Percentiles rank a stretch among this genome's conserved stretches.
Evolutionary conservation across 2,113 vertebrate species (phyloP).

Genomic region (Silurus meridionalis): DNA sequence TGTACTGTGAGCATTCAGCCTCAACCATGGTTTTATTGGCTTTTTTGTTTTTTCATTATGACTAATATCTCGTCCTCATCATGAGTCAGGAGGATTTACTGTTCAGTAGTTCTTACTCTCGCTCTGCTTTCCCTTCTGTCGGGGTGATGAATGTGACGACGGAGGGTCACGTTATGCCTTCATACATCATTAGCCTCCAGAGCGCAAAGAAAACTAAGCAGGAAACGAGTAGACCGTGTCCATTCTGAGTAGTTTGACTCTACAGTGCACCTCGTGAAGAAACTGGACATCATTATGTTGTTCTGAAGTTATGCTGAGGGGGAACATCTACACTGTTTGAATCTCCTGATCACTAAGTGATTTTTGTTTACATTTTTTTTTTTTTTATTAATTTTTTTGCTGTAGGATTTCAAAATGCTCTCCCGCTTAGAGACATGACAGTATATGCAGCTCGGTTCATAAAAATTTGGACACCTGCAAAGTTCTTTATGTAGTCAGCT

Average conservation of each 20-base stretch:
- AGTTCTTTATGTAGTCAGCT: neutral
- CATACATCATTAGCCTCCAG: conserved; percentile 27
- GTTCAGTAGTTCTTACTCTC: neutral
- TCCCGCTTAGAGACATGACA: neutral
- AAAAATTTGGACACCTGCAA: neutral
- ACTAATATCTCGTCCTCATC: neutral
- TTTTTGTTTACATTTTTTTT: neutral
- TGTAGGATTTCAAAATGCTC: neutral
- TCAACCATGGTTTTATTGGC: neutral
- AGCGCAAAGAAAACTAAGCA: neutral
- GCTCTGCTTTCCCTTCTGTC: neutral
- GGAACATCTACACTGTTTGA: neutral
- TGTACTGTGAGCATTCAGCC: neutral
- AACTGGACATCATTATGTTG: neutral
- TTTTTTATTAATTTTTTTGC: neutral
- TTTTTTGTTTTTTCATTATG: neutral
- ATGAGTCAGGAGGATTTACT: neutral
- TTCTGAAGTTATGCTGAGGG: neutral
- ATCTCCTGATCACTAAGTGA: neutral
- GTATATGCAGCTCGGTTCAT: neutral
- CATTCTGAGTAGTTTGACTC: neutral
- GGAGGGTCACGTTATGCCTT: conserved; percentile 1
- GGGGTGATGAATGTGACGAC: conserved; percentile 28
- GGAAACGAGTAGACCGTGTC: neutral
- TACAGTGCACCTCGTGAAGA: neutral